These are phyloP conservation scores for Atta texana DNA, from an alignment of 1,140 invertebrate genomes.

Conservation along the genomic window DNA sequence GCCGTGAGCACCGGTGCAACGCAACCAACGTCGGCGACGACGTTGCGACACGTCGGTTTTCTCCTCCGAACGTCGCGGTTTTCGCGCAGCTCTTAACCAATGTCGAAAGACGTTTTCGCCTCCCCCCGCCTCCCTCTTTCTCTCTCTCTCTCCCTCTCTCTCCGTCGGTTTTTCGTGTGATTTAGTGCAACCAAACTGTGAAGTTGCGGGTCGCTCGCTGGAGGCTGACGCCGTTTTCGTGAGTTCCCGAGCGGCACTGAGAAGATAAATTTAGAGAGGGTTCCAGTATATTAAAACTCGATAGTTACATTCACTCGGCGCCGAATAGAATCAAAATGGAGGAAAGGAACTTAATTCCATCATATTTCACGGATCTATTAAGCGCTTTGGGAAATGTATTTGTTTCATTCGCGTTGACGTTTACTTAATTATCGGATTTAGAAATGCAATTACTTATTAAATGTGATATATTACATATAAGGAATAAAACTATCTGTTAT, in stretches of 20 bases:
- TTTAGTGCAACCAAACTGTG: conserved; percentile 40
- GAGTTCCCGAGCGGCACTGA: not conserved
- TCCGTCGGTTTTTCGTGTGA: conserved; percentile 47
- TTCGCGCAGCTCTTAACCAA: conserved; percentile 3
- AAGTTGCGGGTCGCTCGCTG: not conserved
- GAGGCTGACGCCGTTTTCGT: conserved; percentile 37
- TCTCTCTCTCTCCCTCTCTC: conserved; percentile 9
- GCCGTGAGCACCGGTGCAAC: conserved; percentile 9
- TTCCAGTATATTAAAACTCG: conserved; percentile 8
- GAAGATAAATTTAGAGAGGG: conserved; percentile 32
- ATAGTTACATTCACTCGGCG: not conserved
- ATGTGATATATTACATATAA: not conserved
- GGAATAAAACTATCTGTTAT: not conserved
- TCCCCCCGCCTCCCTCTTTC: conserved; percentile 8
- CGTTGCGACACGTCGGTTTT: not conserved
- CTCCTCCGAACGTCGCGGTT: conserved; percentile 38
- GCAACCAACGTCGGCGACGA: conserved; percentile 9
- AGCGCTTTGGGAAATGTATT: not conserved
- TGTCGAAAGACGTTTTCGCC: conserved; percentile 38
- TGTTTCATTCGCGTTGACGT: not conserved
- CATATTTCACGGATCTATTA: not conserved
- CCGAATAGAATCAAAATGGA: not conserved
- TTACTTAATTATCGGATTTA: not conserved
- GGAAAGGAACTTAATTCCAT: not conserved
- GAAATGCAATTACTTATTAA: not conserved